phyloP scores from a whole-genome alignment of 2,797 vertebrate genomes.

The Momotus momota region DNA sequence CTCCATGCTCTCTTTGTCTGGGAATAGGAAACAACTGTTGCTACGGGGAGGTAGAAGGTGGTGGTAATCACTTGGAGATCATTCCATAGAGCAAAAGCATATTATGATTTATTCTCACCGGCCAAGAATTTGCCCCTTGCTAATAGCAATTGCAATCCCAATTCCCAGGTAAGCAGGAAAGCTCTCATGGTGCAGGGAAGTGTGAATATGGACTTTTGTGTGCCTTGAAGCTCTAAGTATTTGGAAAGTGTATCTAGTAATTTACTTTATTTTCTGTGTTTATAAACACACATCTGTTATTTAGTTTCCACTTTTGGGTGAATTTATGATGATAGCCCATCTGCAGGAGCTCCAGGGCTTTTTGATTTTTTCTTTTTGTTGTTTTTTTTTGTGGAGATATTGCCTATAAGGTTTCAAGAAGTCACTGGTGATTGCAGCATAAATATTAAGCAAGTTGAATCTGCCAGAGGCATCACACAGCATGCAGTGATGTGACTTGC shows the following conservation, averaged over 20 bases:
- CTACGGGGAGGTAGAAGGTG: conserved; percentile 22
- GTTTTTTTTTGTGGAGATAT: not conserved
- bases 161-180: conserved; percentile 28
- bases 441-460: conserved; percentile 60
- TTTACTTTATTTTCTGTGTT: conserved; percentile 21
- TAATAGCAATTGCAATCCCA: not conserved
- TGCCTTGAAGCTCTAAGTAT: conserved; percentile 18
- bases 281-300: conserved; percentile 40
- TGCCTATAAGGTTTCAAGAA: conserved; percentile 64
- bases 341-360: conserved; percentile 42
- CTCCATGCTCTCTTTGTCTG: not conserved
- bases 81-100: not conserved
- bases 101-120: conserved; percentile 16
- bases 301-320: conserved; percentile 34
- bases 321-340: conserved; percentile 46
- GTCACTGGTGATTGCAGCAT: conserved; percentile 64
- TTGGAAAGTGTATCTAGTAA: conserved; percentile 9
- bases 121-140: conserved; percentile 19
- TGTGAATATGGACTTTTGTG: not conserved
- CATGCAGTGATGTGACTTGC: conserved; percentile 64
- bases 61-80: conserved; percentile 32
- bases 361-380: not conserved
- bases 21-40: conserved; percentile 47
- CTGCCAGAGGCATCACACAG: conserved; percentile 42
- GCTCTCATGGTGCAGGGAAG: not conserved